Evolutionary conservation across 2,113 vertebrate species (phyloP).

Genomic region (Cisticola juncidis): DNA sequence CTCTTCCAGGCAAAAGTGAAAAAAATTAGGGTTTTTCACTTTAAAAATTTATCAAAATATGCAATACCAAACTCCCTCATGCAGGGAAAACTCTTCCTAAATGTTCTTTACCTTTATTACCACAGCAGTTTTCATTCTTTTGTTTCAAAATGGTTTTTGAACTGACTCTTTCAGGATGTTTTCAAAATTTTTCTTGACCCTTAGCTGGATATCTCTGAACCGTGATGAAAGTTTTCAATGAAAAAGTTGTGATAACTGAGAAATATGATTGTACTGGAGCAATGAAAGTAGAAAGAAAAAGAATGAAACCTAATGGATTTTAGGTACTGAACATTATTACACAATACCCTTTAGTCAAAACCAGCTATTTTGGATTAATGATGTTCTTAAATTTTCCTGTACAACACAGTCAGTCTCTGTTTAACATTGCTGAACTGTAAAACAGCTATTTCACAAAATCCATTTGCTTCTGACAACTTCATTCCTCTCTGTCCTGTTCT

Average conservation of each 20-base stretch:
- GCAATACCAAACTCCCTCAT: not conserved
- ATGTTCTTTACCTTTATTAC: not conserved
- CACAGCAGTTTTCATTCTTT: not conserved
- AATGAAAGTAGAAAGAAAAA: not conserved
- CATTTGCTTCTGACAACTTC: conserved; percentile 35
- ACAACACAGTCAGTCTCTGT: conserved; percentile 1
- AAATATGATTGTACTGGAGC: not conserved
- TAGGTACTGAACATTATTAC: not conserved
- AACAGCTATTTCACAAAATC: conserved; percentile 48
- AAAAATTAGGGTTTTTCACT: not conserved
- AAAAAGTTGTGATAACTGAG: not conserved
- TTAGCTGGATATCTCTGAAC: not conserved
- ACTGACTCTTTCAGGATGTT: not conserved
- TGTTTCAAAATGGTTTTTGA: conserved; percentile 10
- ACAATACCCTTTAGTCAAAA: conserved; percentile 28
- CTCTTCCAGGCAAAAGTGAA: not conserved
- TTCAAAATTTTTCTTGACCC: not conserved
- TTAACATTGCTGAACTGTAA: conserved; percentile 59
- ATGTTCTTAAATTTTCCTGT: conserved; percentile 12
- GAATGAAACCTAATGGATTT: not conserved
- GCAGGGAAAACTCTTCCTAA: not conserved
- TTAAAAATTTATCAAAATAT: not conserved
- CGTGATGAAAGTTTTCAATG: not conserved
- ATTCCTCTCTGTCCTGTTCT: not conserved
- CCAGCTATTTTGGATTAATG: conserved; percentile 8